Evolutionary conservation across 2,888 invertebrate species (phyloP), one percentile per base, ranked within the genome.

Genomic region (Phengaris alcon): DNA sequence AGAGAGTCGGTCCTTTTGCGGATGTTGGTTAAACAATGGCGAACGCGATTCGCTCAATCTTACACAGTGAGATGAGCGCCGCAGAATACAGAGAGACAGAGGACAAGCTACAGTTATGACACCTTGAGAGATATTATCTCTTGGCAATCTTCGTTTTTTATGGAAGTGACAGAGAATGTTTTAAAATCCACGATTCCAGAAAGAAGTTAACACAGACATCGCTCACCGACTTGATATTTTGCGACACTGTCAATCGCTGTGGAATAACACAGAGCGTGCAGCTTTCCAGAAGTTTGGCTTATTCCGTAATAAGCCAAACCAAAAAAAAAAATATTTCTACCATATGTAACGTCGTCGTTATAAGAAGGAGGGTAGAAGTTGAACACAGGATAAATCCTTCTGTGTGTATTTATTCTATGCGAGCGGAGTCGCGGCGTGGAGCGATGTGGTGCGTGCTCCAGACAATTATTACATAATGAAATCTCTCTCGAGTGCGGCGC

Each of bases 381-480:
- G 35, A 35, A 35, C 35, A 35, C 35, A 35, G n/a, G 9, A 15
- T 8, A 3, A 13, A n/a, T 7, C 15, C 9, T 57, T 57, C 57
- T 15, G 57, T 15, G 8, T 57, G 15, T n/a, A 57, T 57, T 57
- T 57, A n/a, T n/a, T 57, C 3, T 15, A 7, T 57, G 15, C 57
- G 57, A 57, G 22, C 59, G 69, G 68, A 72, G 72, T 76, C 75
- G 76, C 75, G 74, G 75, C 64, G 35, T 68, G 77, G 74, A 72
- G 22, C 15, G 10, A 9, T 9, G 15, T 9, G 22, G 59, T 77
- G 78, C 74, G 75, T 75, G 75, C 75, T 69, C 77, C 78, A 79
- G 75, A 78, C 77, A 80, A 82, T 87, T 85, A 88, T 87, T 83
- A 84, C 81, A 85, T 87, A 87, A 88, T 88, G 84, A 87, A 86